These are phyloP conservation scores for Atrina japonica DNA, from an alignment of 2,888 invertebrate species.

Conservation along the genomic window DNA sequence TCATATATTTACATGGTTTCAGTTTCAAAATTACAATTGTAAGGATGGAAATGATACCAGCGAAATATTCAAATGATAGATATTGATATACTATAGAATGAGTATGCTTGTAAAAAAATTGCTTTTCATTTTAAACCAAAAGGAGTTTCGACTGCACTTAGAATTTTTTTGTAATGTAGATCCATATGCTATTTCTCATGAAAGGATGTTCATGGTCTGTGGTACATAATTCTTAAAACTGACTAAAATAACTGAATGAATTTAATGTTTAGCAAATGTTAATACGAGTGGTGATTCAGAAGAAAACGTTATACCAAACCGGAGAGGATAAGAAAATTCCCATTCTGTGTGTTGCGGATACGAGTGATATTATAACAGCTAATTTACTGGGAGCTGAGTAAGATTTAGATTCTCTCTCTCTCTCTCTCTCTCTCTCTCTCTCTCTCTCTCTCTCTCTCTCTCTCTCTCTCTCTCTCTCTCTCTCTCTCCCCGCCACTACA, in stretches of 20 bases:
- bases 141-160: no score
- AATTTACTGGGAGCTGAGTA: conserved; percentile 44
- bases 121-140: background rate
- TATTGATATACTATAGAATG: no score
- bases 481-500: no score
- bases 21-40: no score
- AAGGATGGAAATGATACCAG: no score
- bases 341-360: conserved; percentile 54
- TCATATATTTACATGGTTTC: no score
- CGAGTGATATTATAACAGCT: conserved; percentile 43
- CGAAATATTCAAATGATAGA: no score
- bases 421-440: conserved; percentile 29
- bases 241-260: background rate
- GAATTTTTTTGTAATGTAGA: no score
- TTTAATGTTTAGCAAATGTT: conserved; percentile 40
- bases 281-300: conserved; percentile 50
- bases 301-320: conserved; percentile 51
- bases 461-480: conserved; percentile 23
- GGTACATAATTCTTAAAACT: no score
- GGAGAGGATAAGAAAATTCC: conserved; percentile 57
- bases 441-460: conserved; percentile 38
- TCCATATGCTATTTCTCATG: no score
- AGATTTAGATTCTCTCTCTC: conserved; percentile 4
- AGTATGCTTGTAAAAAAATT: no score
- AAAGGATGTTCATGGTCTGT: no score